Evolutionary conservation across 2,888 invertebrate genomes (phyloP), one percentile per base, ranked within the genome.

Genomic region (Pasiphila rectangulata): DNA sequence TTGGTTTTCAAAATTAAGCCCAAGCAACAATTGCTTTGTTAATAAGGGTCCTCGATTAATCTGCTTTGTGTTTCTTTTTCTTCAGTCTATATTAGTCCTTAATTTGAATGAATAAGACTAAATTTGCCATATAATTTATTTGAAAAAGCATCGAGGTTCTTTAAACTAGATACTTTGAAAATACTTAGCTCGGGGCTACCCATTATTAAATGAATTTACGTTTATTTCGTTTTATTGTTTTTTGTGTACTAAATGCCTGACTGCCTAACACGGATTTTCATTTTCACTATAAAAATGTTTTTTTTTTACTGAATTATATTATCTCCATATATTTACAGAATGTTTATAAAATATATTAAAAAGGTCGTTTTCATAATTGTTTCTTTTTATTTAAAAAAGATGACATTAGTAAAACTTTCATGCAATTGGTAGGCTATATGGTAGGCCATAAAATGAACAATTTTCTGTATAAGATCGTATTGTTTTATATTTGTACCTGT

Each of bases 1-100:
- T 83, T 84, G 82, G 79, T 83, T 83, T 83, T 82, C 76, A 72
- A 86, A 84, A 84, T 85, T 83, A 83, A 84, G 81, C 80, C 67
- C 65, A 75, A 75, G 78, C 70, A 79, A 83, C 79, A 83, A 83
- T 85, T 83, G 83, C 79, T 83, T 76, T 82, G 84, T 79, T 84
- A 84, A 83, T 85, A 85, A 79, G 81, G 75, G 77, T 73, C 67
- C 61, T 56, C 69, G 68, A 77, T 80, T 79, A 79, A 82, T 83
- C 65, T 75, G 67, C 61, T 75, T 74, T 75, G 64, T 72, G 69
- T 76, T 72, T 69, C 71, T 65, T 61, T 70, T 64, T 21, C 59
- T 70, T 67, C 46, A 47, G 57, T 57, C 51, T 59, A 63, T 63
- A 63, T 69, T 67, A 57, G 57, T 58, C 60, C 61, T 63, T 59